phyloP scores from a whole-genome alignment of 2,113 vertebrate species.

The Elanoides forficatus region DNA sequence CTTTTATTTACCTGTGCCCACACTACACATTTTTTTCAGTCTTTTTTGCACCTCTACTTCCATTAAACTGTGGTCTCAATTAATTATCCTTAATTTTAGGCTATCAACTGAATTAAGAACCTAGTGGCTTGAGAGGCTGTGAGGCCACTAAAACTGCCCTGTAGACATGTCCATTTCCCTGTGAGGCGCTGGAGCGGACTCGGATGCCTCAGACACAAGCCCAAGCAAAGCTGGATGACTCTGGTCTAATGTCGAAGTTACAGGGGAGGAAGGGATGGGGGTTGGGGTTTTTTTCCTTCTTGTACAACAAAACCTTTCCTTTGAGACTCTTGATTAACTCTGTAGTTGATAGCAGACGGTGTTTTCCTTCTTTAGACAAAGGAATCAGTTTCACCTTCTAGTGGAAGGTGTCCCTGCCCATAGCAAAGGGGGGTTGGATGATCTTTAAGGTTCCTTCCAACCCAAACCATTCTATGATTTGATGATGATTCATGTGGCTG shows the following conservation, averaged over 20 bases:
- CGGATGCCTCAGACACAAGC: background rate
- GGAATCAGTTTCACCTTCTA: background rate
- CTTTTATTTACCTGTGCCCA: background rate
- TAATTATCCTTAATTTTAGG: background rate
- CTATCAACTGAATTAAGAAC: background rate
- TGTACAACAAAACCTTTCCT: background rate
- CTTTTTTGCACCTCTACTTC: background rate
- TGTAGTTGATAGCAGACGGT: background rate
- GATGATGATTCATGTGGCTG: background rate
- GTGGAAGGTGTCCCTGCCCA: too few species aligned
- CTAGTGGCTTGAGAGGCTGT: background rate
- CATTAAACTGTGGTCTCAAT: background rate
- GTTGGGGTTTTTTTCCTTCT: background rate
- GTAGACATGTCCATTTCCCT: background rate
- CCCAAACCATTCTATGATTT: too few species aligned
- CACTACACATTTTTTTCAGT: background rate
- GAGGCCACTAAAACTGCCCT: background rate
- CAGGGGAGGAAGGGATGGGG: rapidly evolving
- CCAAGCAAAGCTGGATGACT: background rate
- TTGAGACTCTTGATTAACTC: background rate
- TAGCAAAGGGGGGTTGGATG: too few species aligned
- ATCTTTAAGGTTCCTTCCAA: too few species aligned
- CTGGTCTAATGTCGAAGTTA: background rate
- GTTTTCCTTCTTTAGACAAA: background rate
- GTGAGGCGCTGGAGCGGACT: background rate